Conservation (phyloP, 2,113 vertebrate species). For the Caracal caracal region DNA sequence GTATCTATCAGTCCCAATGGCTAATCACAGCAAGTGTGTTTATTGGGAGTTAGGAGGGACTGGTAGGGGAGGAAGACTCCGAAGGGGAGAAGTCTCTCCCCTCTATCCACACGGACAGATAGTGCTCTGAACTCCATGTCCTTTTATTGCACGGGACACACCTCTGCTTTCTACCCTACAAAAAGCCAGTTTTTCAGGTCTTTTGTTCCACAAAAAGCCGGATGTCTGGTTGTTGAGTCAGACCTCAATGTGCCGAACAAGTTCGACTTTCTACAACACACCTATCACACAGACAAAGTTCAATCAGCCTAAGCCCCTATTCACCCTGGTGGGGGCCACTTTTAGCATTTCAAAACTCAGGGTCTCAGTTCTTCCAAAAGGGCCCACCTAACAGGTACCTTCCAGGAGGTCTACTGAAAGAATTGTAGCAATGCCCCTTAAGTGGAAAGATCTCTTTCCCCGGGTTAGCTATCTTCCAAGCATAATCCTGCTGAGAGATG, state of each 20-base stretch:
- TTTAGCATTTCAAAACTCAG: constrained; percentile 40
- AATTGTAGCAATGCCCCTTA: background rate
- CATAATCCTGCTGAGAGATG: constrained; percentile 69
- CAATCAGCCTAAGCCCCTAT: background rate
- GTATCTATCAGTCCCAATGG: background rate
- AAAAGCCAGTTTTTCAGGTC: constrained; percentile 79
- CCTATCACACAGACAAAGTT: constrained; percentile 23
- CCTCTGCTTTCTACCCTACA: constrained; percentile 69
- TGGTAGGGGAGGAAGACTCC: constrained; percentile 2
- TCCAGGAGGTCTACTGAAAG: background rate
- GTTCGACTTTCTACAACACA: constrained; percentile 31
- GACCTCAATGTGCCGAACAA: constrained; percentile 47
- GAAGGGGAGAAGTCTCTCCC: background rate
- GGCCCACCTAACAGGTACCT: background rate
- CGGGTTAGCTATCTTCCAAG: constrained; percentile 49
- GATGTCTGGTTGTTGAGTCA: constrained; percentile 73
- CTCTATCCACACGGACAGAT: background rate
- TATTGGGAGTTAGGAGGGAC: background rate
- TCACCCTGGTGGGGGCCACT: background rate
- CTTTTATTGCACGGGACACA: constrained; percentile 52
- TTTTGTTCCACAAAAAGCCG: constrained; percentile 69
- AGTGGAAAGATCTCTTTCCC: constrained; percentile 39
- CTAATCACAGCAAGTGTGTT: constrained; percentile 40
- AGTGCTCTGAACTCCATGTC: background rate
- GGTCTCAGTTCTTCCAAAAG: constrained; percentile 38